phyloP scores from a whole-genome alignment of 2,888 invertebrate species.

The Patella ulyssiponensis region DNA sequence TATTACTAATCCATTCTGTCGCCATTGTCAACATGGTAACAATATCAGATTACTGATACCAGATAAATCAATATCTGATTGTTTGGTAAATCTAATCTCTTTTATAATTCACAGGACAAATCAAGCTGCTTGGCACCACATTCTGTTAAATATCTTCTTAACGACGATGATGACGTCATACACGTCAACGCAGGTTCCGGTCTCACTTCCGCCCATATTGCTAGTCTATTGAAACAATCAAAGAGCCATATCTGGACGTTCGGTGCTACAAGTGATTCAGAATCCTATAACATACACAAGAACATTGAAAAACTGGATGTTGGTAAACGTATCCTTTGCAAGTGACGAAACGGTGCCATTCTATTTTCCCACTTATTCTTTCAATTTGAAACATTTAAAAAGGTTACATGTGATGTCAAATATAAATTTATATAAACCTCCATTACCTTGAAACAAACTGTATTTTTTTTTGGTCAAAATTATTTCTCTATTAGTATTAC shows the following conservation, averaged over 20 bases:
- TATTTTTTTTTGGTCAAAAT: too few species aligned
- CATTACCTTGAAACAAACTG: too few species aligned
- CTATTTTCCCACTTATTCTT: too few species aligned
- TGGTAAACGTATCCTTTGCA: slow-evolving; percentile 59
- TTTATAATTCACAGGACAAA: slow-evolving; percentile 63
- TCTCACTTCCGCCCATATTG: slow-evolving; percentile 65
- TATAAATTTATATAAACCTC: too few species aligned
- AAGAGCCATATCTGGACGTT: slow-evolving; percentile 60
- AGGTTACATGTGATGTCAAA: too few species aligned
- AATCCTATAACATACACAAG: slow-evolving; percentile 42
- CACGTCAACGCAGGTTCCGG: slow-evolving; percentile 68
- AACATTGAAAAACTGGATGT: slow-evolving; percentile 62
- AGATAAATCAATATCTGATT: too few species aligned
- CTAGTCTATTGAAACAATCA: slow-evolving; percentile 58
- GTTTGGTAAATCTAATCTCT: too few species aligned
- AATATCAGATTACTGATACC: too few species aligned
- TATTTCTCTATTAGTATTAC: too few species aligned
- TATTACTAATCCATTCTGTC: too few species aligned
- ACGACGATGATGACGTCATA: slow-evolving; percentile 67
- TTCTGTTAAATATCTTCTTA: slow-evolving; percentile 62
- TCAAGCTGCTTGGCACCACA: slow-evolving; percentile 69
- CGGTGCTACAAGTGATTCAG: slow-evolving; percentile 49
- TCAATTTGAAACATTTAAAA: too few species aligned
- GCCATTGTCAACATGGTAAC: too few species aligned
- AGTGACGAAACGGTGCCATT: not conserved